Percentiles rank a stretch among this genome's conserved stretches.
These are phyloP conservation scores for Alentia gelatinosa DNA, from an alignment of 2,888 invertebrate species.

Conservation along the genomic window DNA sequence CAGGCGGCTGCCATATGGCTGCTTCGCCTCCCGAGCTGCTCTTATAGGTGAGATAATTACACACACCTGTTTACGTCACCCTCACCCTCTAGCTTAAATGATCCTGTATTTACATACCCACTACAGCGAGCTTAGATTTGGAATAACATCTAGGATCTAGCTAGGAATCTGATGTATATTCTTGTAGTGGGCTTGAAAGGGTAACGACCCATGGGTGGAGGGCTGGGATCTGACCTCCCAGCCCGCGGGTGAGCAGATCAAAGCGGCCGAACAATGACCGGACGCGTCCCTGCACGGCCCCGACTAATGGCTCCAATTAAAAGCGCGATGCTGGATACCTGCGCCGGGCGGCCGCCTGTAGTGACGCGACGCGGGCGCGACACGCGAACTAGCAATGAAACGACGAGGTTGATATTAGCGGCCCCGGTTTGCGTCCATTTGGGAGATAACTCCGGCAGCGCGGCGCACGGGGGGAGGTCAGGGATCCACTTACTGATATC, in stretches of 20 bases:
- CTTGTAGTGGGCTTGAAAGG: no score
- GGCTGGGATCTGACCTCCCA: neutral
- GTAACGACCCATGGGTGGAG: no score
- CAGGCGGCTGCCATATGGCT: neutral
- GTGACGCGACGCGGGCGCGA: neutral
- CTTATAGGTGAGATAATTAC: neutral
- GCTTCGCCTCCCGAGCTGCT: neutral
- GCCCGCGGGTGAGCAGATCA: neutral
- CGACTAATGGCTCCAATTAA: constrained; percentile 39
- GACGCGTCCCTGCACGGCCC: neutral
- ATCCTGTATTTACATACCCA: no score
- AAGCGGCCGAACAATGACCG: neutral
- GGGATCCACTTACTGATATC: neutral
- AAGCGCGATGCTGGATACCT: neutral
- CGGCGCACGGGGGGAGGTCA: neutral
- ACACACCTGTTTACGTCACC: neutral
- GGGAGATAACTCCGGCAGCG: neutral
- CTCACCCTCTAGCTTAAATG: neutral
- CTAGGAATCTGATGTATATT: no score
- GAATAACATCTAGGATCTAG: no score
- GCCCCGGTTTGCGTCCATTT: neutral
- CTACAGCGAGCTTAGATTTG: no score
- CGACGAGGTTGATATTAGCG: neutral
- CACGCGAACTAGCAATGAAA: neutral
- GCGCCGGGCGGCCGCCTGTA: neutral